Base-by-base conservation (phyloP, 2,888 invertebrate species). In the Euplexia lucipara region DNA sequence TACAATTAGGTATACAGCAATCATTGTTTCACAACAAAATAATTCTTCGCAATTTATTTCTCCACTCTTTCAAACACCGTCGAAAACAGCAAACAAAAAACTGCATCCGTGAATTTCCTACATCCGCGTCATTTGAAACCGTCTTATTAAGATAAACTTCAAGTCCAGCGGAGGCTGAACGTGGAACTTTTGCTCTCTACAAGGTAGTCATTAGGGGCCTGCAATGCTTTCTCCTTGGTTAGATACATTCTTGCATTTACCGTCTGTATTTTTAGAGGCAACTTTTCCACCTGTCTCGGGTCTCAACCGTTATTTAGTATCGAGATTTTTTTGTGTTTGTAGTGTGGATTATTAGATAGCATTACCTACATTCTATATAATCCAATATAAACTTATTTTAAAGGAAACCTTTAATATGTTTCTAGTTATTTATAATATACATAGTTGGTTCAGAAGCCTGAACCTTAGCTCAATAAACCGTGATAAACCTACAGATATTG, bases 81-180 rank as follows among this genome's bases (percentile, higher is more conserved):
- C n/a, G 44, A 68, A 49, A 45, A 16, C 26, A 0, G 8, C 8
- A 35, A 48, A 59, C 41, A 44, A 42, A 49, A 54, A 48, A 37
- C 18, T 45, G 51, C 48, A 59, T 57, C 49, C 39, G 20, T 48
- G 49, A 39, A 48, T 57, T 72, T 68, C 42, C 22, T 59, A 71
- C 54, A 59, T 69, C 54, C 48, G 57, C 49, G 69, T 64, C 49
- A 86, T 89, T 88, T 67, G 63, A 88, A 90, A 89, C 84, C 84
- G 87, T 87, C 88, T 89, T 90, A 90, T 91, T 90, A 88, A 88
- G 90, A 90, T 88, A 88, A 89, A 92, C 86, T 85, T 82, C 69
- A 69, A 81, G 82, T 77, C 75, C 83, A 79, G 84, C 74, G 78
- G 78, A 85, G 79, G 83, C 82, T 76, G 83, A 83, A 83, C 83